These are phyloP conservation scores for Carduelis carduelis DNA, from an alignment of 2,797 vertebrate species.

Conservation along the genomic window DNA sequence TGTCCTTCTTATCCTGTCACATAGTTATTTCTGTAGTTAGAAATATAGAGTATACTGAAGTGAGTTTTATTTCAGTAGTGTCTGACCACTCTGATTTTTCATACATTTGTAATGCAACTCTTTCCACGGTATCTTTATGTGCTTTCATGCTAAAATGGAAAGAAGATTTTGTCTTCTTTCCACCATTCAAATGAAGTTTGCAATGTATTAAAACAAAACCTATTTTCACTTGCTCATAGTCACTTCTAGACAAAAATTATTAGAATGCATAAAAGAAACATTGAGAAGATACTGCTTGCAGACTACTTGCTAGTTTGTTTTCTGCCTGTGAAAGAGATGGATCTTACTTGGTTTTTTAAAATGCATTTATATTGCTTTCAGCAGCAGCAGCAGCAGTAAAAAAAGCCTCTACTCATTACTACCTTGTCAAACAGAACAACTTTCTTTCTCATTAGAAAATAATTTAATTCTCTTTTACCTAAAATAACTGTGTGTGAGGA, in stretches of 20 bases:
- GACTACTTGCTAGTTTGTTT: neutral
- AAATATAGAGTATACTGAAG: neutral
- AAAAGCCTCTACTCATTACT: neutral
- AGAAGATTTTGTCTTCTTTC: neutral
- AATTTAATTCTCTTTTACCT: neutral
- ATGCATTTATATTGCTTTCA: neutral
- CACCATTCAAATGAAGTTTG: neutral
- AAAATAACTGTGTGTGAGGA: neutral
- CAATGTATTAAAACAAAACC: neutral
- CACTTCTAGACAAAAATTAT: neutral
- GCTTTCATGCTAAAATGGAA: neutral
- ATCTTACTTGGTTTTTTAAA: neutral
- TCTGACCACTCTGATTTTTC: neutral
- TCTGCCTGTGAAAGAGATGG: slow-evolving; percentile 57
- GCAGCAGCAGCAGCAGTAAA: slow-evolving; percentile 23
- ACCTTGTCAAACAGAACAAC: neutral
- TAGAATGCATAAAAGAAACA: neutral
- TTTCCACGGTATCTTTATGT: neutral
- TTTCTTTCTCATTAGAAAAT: neutral
- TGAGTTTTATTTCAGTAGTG: neutral
- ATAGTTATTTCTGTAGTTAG: neutral
- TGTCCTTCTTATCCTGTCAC: neutral
- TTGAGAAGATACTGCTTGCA: neutral
- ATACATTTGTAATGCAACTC: neutral
- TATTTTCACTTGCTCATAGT: neutral